These are phyloP conservation scores for Philotrypesis tridentata DNA, from an alignment of 1,140 invertebrate species.

Conservation along the genomic window DNA sequence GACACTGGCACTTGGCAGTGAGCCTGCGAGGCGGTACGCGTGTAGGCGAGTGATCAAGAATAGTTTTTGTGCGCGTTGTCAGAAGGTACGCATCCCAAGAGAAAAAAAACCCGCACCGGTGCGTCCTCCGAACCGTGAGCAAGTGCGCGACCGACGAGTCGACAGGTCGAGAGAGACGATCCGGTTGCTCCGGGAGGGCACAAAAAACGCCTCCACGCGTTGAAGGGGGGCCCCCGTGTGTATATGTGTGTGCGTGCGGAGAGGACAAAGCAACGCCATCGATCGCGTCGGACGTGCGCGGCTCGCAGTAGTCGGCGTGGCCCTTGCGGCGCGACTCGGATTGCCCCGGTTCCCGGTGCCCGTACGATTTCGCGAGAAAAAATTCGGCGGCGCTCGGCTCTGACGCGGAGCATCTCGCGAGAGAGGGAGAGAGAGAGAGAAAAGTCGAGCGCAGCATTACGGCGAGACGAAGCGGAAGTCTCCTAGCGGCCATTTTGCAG, in stretches of 20 bases:
- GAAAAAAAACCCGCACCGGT: no score
- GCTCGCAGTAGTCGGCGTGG: no score
- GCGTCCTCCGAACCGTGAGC: no score
- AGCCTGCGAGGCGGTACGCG: slow-evolving; percentile 44
- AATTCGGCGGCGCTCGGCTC: no score
- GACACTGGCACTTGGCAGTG: slow-evolving; percentile 48
- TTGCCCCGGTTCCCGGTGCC: no score
- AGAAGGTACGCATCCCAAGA: background rate
- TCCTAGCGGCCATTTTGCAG: slow-evolving; percentile 36
- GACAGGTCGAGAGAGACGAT: no score
- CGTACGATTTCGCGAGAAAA: no score
- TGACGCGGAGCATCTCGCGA: background rate
- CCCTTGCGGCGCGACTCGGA: no score
- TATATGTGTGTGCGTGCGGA: background rate
- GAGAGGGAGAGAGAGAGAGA: background rate
- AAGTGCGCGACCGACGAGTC: background rate
- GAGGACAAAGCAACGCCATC: background rate
- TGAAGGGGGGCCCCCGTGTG: no score
- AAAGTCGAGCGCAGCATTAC: no score
- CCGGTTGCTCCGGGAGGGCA: no score
- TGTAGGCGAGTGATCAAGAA: slow-evolving; percentile 20
- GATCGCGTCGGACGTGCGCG: background rate
- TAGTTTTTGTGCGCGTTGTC: slow-evolving; percentile 1
- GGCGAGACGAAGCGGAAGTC: slow-evolving; percentile 30
- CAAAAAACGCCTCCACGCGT: no score